phyloP scores from a whole-genome alignment of 2,113 vertebrate species.

The Protobothrops mucrosquamatus region DNA sequence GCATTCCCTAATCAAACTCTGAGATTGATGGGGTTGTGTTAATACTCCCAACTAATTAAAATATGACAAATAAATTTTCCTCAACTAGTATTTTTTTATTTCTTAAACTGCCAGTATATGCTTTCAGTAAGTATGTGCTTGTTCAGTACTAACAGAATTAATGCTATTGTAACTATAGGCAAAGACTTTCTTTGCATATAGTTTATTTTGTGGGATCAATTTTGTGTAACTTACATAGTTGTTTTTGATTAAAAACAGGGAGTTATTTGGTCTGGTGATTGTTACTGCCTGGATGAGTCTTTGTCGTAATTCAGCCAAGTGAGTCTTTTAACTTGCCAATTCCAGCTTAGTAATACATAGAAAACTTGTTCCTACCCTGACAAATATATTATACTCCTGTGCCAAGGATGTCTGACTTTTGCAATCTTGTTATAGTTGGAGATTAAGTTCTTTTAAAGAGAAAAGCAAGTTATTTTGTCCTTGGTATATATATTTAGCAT shows the following conservation, averaged over 20 bases:
- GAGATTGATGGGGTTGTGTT: not conserved
- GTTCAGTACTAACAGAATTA: not conserved
- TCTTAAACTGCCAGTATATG: not conserved
- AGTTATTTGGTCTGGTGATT: constrained; percentile 84
- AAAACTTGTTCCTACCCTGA: not conserved
- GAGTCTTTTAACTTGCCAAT: constrained; percentile 50
- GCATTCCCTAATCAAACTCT: not conserved
- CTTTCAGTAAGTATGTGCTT: not conserved
- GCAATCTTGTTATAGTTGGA: not conserved
- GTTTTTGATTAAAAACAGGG: constrained; percentile 69
- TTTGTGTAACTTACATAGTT: constrained; percentile 16
- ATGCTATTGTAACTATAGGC: not conserved
- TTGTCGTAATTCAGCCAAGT: constrained; percentile 86
- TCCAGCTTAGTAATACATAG: not conserved
- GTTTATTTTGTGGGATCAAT: not conserved
- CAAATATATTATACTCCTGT: not conserved
- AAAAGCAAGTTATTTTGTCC: not conserved
- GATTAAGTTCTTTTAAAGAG: not conserved
- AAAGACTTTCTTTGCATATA: not conserved
- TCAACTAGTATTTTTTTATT: not conserved
- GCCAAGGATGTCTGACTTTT: constrained; percentile 13
- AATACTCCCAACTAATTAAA: not conserved
- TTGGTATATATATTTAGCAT: not conserved
- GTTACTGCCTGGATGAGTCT: constrained; percentile 83
- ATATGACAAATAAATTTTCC: not conserved